These are phyloP conservation scores for Pangasius macronema DNA, from an alignment of 2,797 vertebrate genomes.

Conservation along the genomic window DNA sequence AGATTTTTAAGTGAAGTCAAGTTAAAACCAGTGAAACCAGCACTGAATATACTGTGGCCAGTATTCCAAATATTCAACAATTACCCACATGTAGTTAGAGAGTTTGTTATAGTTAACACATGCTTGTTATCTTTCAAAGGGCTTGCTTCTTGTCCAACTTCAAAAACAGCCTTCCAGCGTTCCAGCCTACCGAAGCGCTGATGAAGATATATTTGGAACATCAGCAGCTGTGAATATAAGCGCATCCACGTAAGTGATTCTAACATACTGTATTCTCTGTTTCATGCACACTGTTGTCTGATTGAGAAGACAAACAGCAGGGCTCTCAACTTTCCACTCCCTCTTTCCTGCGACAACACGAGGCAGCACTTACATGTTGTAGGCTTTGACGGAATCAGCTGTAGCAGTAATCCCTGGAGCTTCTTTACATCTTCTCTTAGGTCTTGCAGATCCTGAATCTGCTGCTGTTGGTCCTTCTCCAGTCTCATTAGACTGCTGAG, in stretches of 20 bases:
- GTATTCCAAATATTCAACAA: not conserved
- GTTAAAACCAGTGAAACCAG: not conserved
- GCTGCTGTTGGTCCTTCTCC: conserved; percentile 53
- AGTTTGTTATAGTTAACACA: not conserved
- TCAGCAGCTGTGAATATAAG: not conserved
- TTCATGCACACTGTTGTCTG: not conserved
- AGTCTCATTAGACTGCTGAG: conserved; percentile 43
- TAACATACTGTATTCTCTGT: not conserved
- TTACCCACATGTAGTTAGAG: not conserved
- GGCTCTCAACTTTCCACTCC: not conserved
- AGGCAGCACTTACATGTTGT: conserved; percentile 26
- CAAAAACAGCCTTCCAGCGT: not conserved
- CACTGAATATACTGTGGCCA: not conserved
- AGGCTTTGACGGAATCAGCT: conserved; percentile 45
- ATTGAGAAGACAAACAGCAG: not conserved
- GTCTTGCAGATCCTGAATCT: conserved; percentile 52
- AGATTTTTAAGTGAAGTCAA: not conserved
- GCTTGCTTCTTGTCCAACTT: conserved; percentile 7
- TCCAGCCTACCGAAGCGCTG: not conserved
- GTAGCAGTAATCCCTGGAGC: conserved; percentile 54
- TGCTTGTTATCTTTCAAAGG: not conserved
- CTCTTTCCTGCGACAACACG: not conserved
- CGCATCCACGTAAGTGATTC: not conserved
- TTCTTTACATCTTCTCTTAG: conserved; percentile 57
- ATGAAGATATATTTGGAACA: not conserved